Evolutionary conservation across 2,888 invertebrate genomes (phyloP), one percentile per base, ranked within the genome.

Genomic region (Aleiodes testaceus): DNA sequence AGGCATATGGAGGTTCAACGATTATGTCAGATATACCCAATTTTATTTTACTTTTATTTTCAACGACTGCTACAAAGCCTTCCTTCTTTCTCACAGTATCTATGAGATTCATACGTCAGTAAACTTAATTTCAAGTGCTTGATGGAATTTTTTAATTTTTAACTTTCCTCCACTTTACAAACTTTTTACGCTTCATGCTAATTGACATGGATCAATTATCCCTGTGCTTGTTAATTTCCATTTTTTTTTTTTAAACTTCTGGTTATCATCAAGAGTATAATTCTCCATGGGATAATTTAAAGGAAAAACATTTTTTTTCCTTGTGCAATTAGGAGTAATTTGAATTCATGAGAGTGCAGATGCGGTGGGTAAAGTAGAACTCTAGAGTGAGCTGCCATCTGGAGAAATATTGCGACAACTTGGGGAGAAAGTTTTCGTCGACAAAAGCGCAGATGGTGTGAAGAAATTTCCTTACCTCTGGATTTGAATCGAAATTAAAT

Each of bases 1-100:
- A 82, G 81, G 72, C 45, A 61, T 68, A 50, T 69, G 50, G 49
- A 73, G 74, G 72, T 66, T 53, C 26, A 26, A 55, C 55, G 16
- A 70, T 70, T 47, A 70, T 65, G 52, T 18, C 30, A 30, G 65
- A 47, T 66, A 45, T 26, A 52, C 42, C 12, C 22, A 53, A 36
- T 16, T 52, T n/a, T 36, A 36, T 36, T 36, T 36, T 36, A 9
- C 36, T 7, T 36, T 53, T 42, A 4, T 61, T 61, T 16, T 66
- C 30, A 14, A 36, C 45, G 5, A 26, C 30, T 4, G 9, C 9
- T 61, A 16, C 7, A 4, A 20, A 6, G 14, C n/a, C 18, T 44
- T 9, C 20, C 63, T 50, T 61, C 52, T 53, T 49, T 11, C n/a
- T 14, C 14, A 61, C 18, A 11, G 7, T 61, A 49, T 69, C 61